phyloP scores from a whole-genome alignment of 2,888 invertebrate species.

The Opisthograptis luteolata region DNA sequence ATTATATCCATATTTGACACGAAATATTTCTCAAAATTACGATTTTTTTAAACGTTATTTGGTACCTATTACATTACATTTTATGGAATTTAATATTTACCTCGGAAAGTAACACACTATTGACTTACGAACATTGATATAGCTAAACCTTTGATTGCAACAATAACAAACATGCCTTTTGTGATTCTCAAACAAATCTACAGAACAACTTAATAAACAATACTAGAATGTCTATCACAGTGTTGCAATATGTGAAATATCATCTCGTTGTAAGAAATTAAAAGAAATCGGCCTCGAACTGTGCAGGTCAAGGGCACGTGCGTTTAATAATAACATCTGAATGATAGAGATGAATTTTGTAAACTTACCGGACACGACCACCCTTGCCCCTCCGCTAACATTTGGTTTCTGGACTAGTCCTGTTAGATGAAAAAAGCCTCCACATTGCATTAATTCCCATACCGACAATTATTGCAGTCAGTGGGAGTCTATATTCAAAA shows the following conservation, averaged over 20 bases:
- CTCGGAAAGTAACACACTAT: background rate
- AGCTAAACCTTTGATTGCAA: background rate
- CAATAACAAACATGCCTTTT: conserved; percentile 1
- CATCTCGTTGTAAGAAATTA: conserved; percentile 39
- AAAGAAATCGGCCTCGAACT: conserved; percentile 44
- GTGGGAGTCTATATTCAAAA: too few relatives aligned
- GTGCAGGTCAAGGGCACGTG: conserved; percentile 45
- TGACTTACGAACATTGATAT: background rate
- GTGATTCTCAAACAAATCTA: conserved; percentile 9
- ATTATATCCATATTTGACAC: too few relatives aligned
- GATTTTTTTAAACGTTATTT: too few relatives aligned
- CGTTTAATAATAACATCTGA: conserved; percentile 17
- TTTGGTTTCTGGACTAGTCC: too few relatives aligned
- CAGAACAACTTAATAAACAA: conserved; percentile 31
- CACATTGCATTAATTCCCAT: too few relatives aligned
- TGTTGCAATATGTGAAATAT: conserved; percentile 36
- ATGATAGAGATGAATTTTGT: conserved; percentile 34
- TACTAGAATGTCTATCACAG: conserved; percentile 28
- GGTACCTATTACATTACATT: too few relatives aligned
- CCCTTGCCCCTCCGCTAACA: background rate
- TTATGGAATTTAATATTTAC: too few relatives aligned
- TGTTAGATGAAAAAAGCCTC: too few relatives aligned
- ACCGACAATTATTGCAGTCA: too few relatives aligned
- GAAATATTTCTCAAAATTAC: too few relatives aligned
- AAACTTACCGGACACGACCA: conserved; percentile 7